Evolutionary conservation across 2,888 invertebrate species (phyloP).

Genomic region (Copidosoma aretas): DNA sequence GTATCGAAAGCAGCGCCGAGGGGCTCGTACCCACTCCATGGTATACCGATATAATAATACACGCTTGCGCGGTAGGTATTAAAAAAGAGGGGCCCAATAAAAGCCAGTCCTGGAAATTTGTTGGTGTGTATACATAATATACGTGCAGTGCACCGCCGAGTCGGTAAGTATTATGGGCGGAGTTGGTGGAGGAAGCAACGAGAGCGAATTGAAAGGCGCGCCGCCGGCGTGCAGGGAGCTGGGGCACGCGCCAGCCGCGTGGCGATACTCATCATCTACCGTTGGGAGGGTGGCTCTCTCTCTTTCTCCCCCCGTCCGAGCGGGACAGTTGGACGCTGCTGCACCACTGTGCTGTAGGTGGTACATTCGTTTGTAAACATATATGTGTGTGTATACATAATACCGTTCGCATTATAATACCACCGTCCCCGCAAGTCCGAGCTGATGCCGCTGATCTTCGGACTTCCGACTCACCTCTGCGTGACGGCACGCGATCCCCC

Average conservation of each 20-base stretch:
- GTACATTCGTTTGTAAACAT: too few relatives aligned
- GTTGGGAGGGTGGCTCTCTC: not conserved
- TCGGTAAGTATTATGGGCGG: not conserved
- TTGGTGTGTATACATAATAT: too few relatives aligned
- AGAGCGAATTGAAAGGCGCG: conserved; percentile 3
- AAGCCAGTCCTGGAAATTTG: too few relatives aligned
- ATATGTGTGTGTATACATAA: too few relatives aligned
- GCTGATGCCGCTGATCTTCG: conserved; percentile 39
- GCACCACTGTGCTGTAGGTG: not conserved
- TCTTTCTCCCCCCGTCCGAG: not conserved
- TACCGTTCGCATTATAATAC: too few relatives aligned
- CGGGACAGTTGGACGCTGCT: conserved; percentile 13
- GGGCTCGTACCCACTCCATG: too few relatives aligned
- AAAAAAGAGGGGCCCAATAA: too few relatives aligned
- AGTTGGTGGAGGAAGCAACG: not conserved
- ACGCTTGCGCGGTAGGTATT: conserved; percentile 3
- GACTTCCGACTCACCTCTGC: conserved; percentile 41
- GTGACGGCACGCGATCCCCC: conserved; percentile 48
- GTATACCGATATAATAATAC: too few relatives aligned
- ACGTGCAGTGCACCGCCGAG: not conserved
- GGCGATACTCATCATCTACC: conserved; percentile 37
- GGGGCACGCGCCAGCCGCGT: conserved; percentile 34
- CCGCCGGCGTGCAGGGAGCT: not conserved
- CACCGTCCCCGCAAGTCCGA: too few relatives aligned
- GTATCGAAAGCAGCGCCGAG: too few relatives aligned